Evolutionary conservation across 2,113 vertebrate species (phyloP).

Genomic region (Chrysochloris asiatica): DNA sequence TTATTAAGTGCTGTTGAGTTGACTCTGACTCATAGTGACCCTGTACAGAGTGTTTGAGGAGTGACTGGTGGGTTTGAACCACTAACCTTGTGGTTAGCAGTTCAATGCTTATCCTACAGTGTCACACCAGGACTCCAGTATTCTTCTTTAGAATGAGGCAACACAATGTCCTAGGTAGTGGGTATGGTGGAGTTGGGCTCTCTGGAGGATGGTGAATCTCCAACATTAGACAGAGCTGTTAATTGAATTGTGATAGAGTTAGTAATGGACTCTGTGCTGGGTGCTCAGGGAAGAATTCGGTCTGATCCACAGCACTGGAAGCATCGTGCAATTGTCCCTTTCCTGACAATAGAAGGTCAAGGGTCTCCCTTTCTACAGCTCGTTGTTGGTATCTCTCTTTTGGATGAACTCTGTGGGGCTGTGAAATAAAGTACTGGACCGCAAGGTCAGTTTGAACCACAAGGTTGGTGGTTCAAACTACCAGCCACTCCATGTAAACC

Average conservation of each 20-base stretch:
- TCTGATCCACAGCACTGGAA: background rate
- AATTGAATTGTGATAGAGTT: background rate
- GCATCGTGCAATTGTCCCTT: background rate
- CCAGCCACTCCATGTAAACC: too few species aligned
- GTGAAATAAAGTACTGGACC: too few species aligned
- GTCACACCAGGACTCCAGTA: too few species aligned
- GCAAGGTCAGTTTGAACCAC: too few species aligned
- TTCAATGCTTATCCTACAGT: too few species aligned
- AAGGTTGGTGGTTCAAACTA: too few species aligned
- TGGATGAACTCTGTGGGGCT: too few species aligned
- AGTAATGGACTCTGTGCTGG: background rate
- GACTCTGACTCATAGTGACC: too few species aligned
- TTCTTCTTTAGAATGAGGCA: background rate
- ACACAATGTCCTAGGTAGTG: fast-evolving
- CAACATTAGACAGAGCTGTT: background rate
- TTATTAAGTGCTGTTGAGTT: too few species aligned
- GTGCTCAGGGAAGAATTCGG: background rate
- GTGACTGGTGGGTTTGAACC: too few species aligned
- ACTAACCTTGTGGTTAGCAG: too few species aligned
- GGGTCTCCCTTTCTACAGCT: background rate
- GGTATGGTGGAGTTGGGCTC: background rate
- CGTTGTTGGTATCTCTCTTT: background rate
- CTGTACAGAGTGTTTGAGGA: too few species aligned
- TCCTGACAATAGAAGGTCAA: background rate
- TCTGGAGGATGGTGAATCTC: background rate